A percentile compares a stretch with the other conserved stretches of the same genome.
Conservation (phyloP, 2,797 vertebrate genomes). For the Serranus cabrilla region DNA sequence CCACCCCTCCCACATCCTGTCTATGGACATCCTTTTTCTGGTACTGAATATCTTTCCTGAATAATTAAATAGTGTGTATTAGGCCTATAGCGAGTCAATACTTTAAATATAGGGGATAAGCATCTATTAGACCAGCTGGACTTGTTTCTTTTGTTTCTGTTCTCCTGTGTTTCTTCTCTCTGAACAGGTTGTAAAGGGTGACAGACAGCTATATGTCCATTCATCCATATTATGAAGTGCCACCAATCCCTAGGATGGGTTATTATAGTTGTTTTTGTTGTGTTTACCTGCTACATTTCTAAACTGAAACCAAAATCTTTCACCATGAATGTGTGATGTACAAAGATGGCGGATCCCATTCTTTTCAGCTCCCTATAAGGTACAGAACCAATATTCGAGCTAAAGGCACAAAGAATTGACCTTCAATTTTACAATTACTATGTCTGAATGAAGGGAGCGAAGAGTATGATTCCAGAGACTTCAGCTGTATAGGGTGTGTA, state of each 20-base stretch:
- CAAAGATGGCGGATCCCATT: constrained; percentile 68
- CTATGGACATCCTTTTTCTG: constrained; percentile 64
- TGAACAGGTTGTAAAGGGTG: constrained; percentile 71
- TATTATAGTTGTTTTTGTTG: constrained; percentile 61
- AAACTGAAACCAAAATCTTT: constrained; percentile 83
- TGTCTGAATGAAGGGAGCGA: constrained; percentile 60
- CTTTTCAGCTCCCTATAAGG: constrained; percentile 55
- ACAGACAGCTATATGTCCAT: constrained; percentile 71
- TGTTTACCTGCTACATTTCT: constrained; percentile 69
- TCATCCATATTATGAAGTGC: constrained; percentile 79
- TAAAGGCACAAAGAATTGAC: constrained; percentile 78
- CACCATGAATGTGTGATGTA: constrained; percentile 84
- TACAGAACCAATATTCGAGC: constrained; percentile 65
- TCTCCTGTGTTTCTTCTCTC: constrained; percentile 63
- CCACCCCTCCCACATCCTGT: constrained; percentile 43
- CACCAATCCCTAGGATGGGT: constrained; percentile 76
- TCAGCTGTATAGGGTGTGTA: constrained; percentile 60
- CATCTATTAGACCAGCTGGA: constrained; percentile 74
- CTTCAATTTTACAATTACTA: constrained; percentile 63
- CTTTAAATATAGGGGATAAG: constrained; percentile 76
- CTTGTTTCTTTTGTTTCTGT: constrained; percentile 48
- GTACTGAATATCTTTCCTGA: constrained; percentile 73
- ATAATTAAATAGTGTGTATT: constrained; percentile 76
- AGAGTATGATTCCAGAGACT: constrained; percentile 56
- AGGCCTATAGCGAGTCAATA: constrained; percentile 75